phyloP scores from a whole-genome alignment of 2,797 vertebrate genomes.

The Pseudomugil tenellus region DNA sequence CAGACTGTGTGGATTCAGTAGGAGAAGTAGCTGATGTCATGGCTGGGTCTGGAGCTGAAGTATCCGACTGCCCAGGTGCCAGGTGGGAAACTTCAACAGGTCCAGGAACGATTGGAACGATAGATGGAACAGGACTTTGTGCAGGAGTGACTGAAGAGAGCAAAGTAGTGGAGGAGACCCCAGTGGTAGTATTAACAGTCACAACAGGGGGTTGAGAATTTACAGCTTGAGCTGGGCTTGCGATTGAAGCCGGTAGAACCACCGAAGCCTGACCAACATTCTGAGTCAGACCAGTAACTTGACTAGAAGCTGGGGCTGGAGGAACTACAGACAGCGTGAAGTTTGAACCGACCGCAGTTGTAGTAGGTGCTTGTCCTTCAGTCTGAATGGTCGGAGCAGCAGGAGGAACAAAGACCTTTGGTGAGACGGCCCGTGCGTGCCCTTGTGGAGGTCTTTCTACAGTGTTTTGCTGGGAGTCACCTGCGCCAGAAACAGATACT shows the following conservation, averaged over 20 bases:
- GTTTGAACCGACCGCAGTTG: constrained; percentile 49
- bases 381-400: constrained; percentile 57
- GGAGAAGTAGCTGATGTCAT: constrained; percentile 42
- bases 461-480: constrained; percentile 82
- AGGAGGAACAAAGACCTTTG: constrained; percentile 60
- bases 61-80: constrained; percentile 52
- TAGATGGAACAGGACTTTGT: constrained; percentile 68
- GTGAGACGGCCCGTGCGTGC: constrained; percentile 42
- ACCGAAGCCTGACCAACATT: constrained; percentile 49
- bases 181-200: constrained; percentile 50
- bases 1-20: constrained; percentile 56
- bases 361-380: constrained; percentile 51
- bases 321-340: constrained; percentile 55
- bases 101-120: constrained; percentile 64
- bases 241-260: constrained; percentile 47
- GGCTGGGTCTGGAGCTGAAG: constrained; percentile 53
- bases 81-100: constrained; percentile 59
- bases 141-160: constrained; percentile 59
- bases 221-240: constrained; percentile 49
- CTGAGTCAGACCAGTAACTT: constrained; percentile 52
- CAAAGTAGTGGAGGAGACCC: constrained; percentile 60
- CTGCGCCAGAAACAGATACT: constrained; percentile 80
- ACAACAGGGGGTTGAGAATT: constrained; percentile 59
- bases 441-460: constrained; percentile 75
- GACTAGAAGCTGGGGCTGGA: constrained; percentile 55